A percentile compares a stretch with the other conserved stretches of the same genome.
Conservation (phyloP, 2,113 vertebrate species). For the Mirza zaza region DNA sequence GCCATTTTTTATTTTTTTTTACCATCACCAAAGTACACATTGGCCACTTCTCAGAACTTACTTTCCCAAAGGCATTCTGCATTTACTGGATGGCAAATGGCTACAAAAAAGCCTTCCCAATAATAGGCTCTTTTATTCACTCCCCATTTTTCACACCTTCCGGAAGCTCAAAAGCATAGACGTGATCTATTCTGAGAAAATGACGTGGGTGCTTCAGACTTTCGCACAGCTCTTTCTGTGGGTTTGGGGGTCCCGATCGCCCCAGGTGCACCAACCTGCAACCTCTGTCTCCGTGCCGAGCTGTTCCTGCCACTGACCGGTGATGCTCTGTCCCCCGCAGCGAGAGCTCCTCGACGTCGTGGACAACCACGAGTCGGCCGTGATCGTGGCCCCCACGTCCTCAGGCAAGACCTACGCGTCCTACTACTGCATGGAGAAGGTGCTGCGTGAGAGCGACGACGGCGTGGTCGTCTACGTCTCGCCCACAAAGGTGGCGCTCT, state of each 20-base stretch:
- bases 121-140: neutral
- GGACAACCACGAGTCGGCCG: constrained; percentile 84
- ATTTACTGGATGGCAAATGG: neutral
- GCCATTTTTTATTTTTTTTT: neutral
- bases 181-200: neutral
- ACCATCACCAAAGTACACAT: neutral
- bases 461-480: constrained; percentile 83
- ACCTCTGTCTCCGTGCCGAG: neutral
- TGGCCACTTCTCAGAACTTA: neutral
- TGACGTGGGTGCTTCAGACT: neutral
- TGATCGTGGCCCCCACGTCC: constrained; percentile 85
- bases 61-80: neutral
- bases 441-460: constrained; percentile 79
- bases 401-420: constrained; percentile 86
- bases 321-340: constrained; percentile 55
- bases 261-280: neutral
- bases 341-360: constrained; percentile 84
- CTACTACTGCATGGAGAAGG: constrained; percentile 86
- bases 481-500: constrained; percentile 83
- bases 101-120: neutral
- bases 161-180: neutral
- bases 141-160: neutral
- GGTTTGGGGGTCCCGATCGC: neutral
- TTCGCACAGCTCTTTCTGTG: neutral
- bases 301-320: neutral